Base-by-base conservation (phyloP, 2,113 vertebrate species). In the Podarcis muralis region DNA sequence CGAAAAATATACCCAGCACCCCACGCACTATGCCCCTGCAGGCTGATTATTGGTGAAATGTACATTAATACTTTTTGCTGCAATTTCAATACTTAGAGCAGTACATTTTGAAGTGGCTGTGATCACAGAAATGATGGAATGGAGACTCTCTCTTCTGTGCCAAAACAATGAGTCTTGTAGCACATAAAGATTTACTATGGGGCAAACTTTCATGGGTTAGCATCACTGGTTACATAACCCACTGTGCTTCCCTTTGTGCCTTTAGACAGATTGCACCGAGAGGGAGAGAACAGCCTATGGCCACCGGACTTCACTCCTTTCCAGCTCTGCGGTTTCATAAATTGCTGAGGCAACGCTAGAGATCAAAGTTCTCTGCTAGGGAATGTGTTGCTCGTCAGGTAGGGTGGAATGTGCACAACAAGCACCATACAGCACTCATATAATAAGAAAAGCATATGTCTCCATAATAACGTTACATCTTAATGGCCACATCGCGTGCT, bases 391-490 rank as follows among this genome's bases (percentile, higher is more conserved):
- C 32, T 89, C 77, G 71, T 79, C 35, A 81, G 32, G 75, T 20
- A 88, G 91, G 91, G 2, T 2, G 62, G 83, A 84, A 18, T 57
- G 57, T 43, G n/a, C 74, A 66, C 79, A 93, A 77, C 78, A 87
- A 27, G 16, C 22, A 4, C 5, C 40, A 3, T 35, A 87, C 16
- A 81, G 69, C 16, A 74, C 48, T 32, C 0, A 20, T 72, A 1
- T 2, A 22, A 13, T n/a, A 84, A 65, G 66, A 83, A 78, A 86
- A 72, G 74, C 0, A 84, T 85, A 86, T 18, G 84, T 72, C n/a
- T n/a, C 86, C 80, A 81, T 62, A 87, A 27, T 2, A 37, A 11
- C 27, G 25, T n/a, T 25, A 35, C 37, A 81, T 87, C 65, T 93
- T 93, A 88, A 89, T 79, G 84, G 30, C 68, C 83, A n/a, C 82